These are phyloP conservation scores for Flexamia atlantica DNA, from an alignment of 2,888 invertebrate species.

Conservation along the genomic window DNA sequence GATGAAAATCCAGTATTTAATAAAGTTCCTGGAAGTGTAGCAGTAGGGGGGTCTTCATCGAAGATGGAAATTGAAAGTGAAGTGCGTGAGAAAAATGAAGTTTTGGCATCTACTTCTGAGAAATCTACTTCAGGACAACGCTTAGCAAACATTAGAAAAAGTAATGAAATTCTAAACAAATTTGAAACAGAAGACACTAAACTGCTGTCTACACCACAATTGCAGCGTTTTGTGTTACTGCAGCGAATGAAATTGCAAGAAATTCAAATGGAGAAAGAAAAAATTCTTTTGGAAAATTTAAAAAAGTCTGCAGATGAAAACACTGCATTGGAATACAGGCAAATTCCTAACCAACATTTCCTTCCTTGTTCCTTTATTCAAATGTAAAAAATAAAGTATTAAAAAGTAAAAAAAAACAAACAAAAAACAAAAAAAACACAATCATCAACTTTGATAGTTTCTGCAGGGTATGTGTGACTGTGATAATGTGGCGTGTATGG, in stretches of 20 bases:
- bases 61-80: background rate
- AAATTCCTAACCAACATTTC: background rate
- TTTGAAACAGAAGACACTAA: slow-evolving; percentile 23
- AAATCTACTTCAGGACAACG: background rate
- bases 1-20: background rate
- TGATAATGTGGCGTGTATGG: background rate
- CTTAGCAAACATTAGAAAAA: background rate
- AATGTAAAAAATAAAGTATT: background rate
- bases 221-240: slow-evolving; percentile 5
- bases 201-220: slow-evolving; percentile 8
- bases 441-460: too few relatives aligned
- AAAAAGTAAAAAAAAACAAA: background rate
- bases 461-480: too few relatives aligned
- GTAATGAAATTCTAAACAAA: background rate
- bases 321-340: background rate
- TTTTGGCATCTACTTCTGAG: background rate
- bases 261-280: slow-evolving; percentile 8
- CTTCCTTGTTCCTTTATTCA: background rate
- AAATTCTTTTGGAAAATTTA: background rate
- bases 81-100: background rate
- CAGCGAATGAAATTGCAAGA: slow-evolving; percentile 36
- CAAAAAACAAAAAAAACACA: background rate
- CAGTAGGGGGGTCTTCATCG: background rate
- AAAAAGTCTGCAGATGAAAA: background rate
- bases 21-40: slow-evolving; percentile 15